Base-by-base conservation (phyloP, 2,888 invertebrate species). In the Amphipyra berbera region DNA sequence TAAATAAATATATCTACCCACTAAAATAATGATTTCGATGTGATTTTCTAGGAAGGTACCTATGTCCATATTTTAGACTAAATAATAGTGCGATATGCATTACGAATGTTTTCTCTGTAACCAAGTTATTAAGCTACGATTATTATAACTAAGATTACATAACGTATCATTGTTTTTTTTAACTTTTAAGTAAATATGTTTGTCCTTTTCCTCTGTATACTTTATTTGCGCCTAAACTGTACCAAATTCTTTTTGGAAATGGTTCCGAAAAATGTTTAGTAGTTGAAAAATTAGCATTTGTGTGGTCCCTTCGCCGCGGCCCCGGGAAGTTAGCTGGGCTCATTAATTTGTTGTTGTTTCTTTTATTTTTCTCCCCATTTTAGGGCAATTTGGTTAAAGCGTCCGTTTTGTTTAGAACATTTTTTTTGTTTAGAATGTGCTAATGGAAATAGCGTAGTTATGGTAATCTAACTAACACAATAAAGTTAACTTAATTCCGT, bases 191-290 rank as follows among this genome's bases (percentile, higher is more conserved):
- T 21, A 21, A 21, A 21, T 21, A 21, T 21, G 21, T 21, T 3
- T 3, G 21, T 21, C 4, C 6, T 30, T 6, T 41, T 14, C 15
- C 7, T n/a, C 42, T 68, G 42, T 21, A 6, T 1, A 27, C 30
- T 46, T 63, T 56, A 40, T 55, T 78, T 50, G 47, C n/a, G n/a
- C 59, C 67, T 10, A 57, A 56, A 76, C 48, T 82, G 82, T 78
- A 79, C 47, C 47, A n/a, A 59, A 73, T 76, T 81, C 73, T 78
- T 78, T 80, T 80, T 72, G 65, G 73, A 84, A 86, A 84, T 82
- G 78, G 79, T 79, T 81, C 82, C 84, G 84, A 87, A 89, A 90
- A 91, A 90, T 88, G 88, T 89, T 89, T 88, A 88, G 88, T 89
- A 83, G 87, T 85, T 81, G 74, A 82, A 71, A 80, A 88, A 91